phyloP scores from a whole-genome alignment of 92 coral and sea anemone genomes.

The Bergia puertoricense region DNA sequence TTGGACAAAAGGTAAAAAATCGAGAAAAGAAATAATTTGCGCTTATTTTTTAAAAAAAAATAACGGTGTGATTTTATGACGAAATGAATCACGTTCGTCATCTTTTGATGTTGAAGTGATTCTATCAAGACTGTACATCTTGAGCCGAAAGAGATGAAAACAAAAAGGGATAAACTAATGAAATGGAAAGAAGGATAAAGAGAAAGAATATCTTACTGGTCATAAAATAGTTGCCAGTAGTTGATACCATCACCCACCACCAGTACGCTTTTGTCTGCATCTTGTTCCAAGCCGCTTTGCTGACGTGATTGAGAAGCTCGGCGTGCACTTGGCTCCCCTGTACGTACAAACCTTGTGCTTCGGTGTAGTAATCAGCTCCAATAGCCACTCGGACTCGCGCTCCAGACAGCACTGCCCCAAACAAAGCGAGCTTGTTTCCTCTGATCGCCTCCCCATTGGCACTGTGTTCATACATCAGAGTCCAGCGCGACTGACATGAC shows the following conservation, averaged over 20 bases:
- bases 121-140: background rate
- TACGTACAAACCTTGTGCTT: conserved; percentile 68
- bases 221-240: conserved; percentile 44
- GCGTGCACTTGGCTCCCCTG: conserved; percentile 69
- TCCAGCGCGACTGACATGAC: conserved; percentile 56
- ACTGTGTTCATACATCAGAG: conserved; percentile 62
- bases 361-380: conserved; percentile 47
- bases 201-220: conserved; percentile 5
- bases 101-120: too few species aligned
- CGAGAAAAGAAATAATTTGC: background rate
- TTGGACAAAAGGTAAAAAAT: background rate
- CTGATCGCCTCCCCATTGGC: conserved; percentile 53
- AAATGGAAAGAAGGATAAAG: background rate
- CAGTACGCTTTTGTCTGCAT: conserved; percentile 75
- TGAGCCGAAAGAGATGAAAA: background rate
- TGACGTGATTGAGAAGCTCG: conserved; percentile 73
- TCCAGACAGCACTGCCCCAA: conserved; percentile 83
- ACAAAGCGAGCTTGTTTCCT: conserved; percentile 69
- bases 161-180: background rate
- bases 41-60: too few species aligned
- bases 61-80: background rate
- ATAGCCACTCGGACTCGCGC: conserved; percentile 70
- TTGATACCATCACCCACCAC: conserved; percentile 67
- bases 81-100: background rate
- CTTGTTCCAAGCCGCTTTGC: conserved; percentile 69